Evolutionary conservation across 2,797 vertebrate species (phyloP).

Genomic region (Stomatorhinus walkeri): DNA sequence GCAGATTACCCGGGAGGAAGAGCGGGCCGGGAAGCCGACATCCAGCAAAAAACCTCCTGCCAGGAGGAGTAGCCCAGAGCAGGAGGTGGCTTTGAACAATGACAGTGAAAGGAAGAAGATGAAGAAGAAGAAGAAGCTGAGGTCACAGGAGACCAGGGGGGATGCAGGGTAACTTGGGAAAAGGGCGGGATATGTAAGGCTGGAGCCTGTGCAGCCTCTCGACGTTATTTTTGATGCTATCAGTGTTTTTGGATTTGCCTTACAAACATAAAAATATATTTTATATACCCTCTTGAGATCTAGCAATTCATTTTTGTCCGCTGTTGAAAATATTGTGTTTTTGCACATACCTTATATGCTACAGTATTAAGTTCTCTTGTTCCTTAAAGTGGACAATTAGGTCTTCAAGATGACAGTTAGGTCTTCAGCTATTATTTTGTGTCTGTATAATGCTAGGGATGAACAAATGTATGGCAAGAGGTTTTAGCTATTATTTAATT

Average conservation of each 20-base stretch:
- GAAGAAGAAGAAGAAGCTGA: constrained; percentile 82
- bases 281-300: not conserved
- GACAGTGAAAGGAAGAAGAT: constrained; percentile 65
- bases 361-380: not conserved
- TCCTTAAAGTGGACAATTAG: not conserved
- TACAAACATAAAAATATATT: not conserved
- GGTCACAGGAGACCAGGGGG: constrained; percentile 47
- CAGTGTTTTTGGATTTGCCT: not conserved
- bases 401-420: not conserved
- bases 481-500: not conserved
- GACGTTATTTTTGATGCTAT: not conserved
- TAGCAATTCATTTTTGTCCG: not conserved
- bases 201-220: not conserved
- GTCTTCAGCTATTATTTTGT: not conserved
- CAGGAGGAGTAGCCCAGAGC: constrained; percentile 50
- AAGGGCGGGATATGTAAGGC: not conserved
- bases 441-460: not conserved
- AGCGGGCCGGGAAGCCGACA: constrained; percentile 64
- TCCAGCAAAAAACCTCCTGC: constrained; percentile 60
- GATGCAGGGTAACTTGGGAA: constrained; percentile 56
- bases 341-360: not conserved
- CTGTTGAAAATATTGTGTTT: not conserved
- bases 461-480: not conserved
- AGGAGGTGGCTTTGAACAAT: constrained; percentile 56
- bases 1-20: constrained; percentile 70